phyloP scores from a whole-genome alignment of 2,797 vertebrate species.

The Pelobates cultripes region DNA sequence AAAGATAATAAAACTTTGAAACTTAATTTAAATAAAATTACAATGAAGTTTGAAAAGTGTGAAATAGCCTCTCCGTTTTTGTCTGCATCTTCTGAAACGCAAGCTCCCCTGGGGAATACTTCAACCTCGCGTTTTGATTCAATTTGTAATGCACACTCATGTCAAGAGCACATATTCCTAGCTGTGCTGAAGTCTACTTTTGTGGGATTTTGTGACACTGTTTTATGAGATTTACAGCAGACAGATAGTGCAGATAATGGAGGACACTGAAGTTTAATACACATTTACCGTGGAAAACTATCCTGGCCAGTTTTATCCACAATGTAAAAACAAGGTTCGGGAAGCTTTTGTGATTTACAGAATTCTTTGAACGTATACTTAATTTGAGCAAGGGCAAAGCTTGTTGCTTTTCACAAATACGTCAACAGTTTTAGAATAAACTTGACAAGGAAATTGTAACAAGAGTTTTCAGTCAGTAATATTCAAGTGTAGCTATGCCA shows the following conservation, averaged over 20 bases:
- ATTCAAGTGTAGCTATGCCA: too few relatives aligned
- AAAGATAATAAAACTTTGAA: too few relatives aligned
- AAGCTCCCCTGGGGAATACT: conserved; percentile 27
- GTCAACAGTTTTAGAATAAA: background rate
- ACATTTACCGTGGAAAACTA: conserved; percentile 25
- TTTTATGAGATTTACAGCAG: conserved; percentile 50
- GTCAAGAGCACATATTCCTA: conserved; percentile 46
- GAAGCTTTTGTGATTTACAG: conserved; percentile 17
- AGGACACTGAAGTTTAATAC: conserved; percentile 48
- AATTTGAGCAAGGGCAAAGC: conserved; percentile 17
- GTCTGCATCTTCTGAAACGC: conserved; percentile 40
- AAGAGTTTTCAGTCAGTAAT: too few relatives aligned
- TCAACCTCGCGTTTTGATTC: conserved; percentile 39
- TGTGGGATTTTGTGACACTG: conserved; percentile 42
- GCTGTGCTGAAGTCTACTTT: conserved; percentile 40
- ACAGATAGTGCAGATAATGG: conserved; percentile 41
- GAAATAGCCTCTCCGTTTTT: conserved; percentile 37
- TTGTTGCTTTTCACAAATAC: background rate
- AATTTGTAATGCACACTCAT: conserved; percentile 43
- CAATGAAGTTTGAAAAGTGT: conserved; percentile 35
- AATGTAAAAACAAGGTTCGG: conserved; percentile 37
- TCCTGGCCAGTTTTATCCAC: conserved; percentile 21
- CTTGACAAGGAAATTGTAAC: conserved; percentile 3
- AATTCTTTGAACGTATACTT: background rate
- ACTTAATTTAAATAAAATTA: too few relatives aligned